Percentiles rank a stretch among this genome's conserved stretches.
Evolutionary conservation across 2,888 invertebrate species (phyloP).

Genomic region (Orthonevra nobilis): DNA sequence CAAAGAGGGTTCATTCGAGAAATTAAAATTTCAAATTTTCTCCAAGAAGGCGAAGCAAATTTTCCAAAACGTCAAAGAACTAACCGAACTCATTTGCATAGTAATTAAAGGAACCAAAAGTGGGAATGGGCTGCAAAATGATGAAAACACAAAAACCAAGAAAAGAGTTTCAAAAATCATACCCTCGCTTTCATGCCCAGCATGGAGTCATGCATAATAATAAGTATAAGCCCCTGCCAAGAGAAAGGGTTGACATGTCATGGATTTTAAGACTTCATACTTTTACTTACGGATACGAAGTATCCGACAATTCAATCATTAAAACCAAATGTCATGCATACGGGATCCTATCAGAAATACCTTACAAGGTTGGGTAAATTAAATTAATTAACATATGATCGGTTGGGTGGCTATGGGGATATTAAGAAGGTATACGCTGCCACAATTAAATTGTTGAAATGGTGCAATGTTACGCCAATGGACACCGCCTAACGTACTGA

Average conservation of each 20-base stretch:
- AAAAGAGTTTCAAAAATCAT: conserved; percentile 11
- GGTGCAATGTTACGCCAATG: no score
- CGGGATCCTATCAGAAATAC: conserved; percentile 23
- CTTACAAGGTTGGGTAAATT: conserved; percentile 48
- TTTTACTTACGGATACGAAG: not conserved
- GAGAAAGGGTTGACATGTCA: conserved; percentile 3
- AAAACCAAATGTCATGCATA: conserved; percentile 41
- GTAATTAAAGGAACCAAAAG: conserved; percentile 52
- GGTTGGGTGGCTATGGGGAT: no score
- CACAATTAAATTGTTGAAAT: no score
- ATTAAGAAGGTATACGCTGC: not conserved
- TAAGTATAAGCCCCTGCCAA: conserved; percentile 17
- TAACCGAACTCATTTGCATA: conserved; percentile 59
- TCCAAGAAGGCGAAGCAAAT: conserved; percentile 17
- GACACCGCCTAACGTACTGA: no score
- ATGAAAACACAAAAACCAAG: conserved; percentile 20
- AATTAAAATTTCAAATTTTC: conserved; percentile 62
- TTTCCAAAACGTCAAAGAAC: conserved; percentile 32
- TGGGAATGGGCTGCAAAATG: not conserved
- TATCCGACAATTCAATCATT: conserved; percentile 30
- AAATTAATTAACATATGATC: conserved; percentile 63
- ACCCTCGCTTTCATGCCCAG: conserved; percentile 15
- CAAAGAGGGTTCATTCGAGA: conserved; percentile 17
- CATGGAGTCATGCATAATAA: conserved; percentile 61
- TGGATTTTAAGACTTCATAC: not conserved